Evolutionary conservation across 2,113 vertebrate genomes (phyloP), one percentile per base, ranked within the genome.

Genomic region (Pyrgilauda ruficollis): DNA sequence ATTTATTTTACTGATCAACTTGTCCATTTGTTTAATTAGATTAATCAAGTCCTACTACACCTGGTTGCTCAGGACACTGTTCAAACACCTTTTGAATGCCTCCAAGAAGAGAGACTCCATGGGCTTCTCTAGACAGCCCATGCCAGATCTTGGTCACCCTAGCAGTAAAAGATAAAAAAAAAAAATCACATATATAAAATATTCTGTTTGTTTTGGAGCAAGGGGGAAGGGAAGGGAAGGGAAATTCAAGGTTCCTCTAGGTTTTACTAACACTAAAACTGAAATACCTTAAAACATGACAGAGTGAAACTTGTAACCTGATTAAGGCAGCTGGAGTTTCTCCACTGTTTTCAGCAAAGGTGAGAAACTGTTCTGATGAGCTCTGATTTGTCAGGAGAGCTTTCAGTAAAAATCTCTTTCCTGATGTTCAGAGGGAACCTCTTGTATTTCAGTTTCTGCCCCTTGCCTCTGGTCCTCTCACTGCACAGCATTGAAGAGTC

Each of bases 401-500:
- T 50, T 55, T 35, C 27, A 62, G 35, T 27, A 61, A 67, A 83
- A 78, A n/a, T 44, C 15, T 78, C 8, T 41, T 68, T 68, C 8
- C 33, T 41, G 8, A 22, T 30, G 2, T 68, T 73, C 7, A 58
- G 30, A 56, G 6, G 15, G 13, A 72, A 46, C 13, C 3, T 62
- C 15, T 15, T 39, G 13, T 52, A 13, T 52, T 62, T 50, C 12
- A 13, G 8, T 74, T n/a, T 49, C n/a, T 49, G n/a, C 12, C 19
- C 9, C 4, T 47, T n/a, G 19, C 24, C 30, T 49, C 30, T n/a
- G 7, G 3, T 75, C 20, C 30, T 66, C 35, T 66, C 69, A 56
- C 28, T 23, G 50, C 3, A 5, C 50, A 41, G 10, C 23, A n/a
- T 0, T 30, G 23, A n/a, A n/a, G n/a, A n/a, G 19, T 13, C 35